Percentiles rank a stretch among this genome's conserved stretches.
These are phyloP conservation scores for Alectoris magna DNA, from an alignment of 2,797 vertebrate genomes.

Conservation along the genomic window DNA sequence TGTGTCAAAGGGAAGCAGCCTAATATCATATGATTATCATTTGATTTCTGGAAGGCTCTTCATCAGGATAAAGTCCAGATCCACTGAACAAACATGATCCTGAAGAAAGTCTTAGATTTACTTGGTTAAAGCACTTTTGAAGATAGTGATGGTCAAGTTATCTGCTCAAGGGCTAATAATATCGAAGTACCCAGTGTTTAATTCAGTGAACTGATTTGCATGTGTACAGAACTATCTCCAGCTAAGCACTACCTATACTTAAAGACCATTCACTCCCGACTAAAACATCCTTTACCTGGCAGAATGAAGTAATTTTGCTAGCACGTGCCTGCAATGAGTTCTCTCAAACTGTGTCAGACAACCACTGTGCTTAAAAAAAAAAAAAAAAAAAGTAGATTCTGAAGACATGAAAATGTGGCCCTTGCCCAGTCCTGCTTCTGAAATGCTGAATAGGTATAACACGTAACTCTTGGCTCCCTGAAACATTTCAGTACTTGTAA, in stretches of 20 bases:
- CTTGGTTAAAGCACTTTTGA: neutral
- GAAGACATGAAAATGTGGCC: neutral
- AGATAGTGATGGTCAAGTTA: neutral
- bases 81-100: neutral
- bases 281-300: neutral
- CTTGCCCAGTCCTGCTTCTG: neutral
- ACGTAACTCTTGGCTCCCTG: neutral
- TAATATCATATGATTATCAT: neutral
- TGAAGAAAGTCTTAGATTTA: neutral
- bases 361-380: neutral
- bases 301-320: neutral
- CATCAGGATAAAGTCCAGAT: neutral
- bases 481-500: neutral
- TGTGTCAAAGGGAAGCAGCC: neutral
- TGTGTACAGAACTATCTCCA: neutral
- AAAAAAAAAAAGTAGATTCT: neutral
- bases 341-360: neutral
- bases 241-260: neutral
- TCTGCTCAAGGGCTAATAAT: neutral
- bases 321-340: neutral
- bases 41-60: neutral
- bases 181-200: neutral
- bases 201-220: neutral
- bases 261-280: neutral
- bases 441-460: neutral